Percentiles rank a stretch among this genome's conserved stretches.
Conservation (phyloP, 2,113 vertebrate species). For the Megaceryle maxima region DNA sequence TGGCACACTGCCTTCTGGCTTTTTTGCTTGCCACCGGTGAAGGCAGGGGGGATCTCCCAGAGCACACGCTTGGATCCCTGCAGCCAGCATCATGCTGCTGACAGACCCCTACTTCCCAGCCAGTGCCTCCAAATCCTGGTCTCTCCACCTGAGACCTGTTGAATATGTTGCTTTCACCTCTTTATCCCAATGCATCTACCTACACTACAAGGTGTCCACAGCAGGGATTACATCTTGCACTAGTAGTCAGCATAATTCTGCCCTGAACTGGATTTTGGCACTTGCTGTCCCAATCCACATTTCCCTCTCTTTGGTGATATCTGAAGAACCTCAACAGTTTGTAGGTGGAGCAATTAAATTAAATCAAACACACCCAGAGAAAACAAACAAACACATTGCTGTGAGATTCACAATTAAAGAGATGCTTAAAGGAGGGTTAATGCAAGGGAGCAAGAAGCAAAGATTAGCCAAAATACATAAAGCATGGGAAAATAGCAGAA, state of each 20-base stretch:
- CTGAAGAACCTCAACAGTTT: neutral
- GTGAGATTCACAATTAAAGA: neutral
- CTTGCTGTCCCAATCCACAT: neutral
- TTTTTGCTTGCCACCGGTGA: neutral
- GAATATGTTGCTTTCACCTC: neutral
- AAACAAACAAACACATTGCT: neutral
- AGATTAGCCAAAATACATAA: neutral
- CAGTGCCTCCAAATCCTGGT: neutral
- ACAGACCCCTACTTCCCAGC: neutral
- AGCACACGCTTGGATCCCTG: neutral
- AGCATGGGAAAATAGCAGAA: neutral
- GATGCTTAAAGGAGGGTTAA: neutral
- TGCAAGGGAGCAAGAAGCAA: neutral
- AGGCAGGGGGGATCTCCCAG: neutral
- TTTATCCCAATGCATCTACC: rapidly evolving
- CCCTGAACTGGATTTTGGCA: neutral
- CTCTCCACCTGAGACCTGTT: neutral
- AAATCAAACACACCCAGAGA: neutral
- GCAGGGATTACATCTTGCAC: neutral
- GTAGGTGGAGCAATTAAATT: neutral
- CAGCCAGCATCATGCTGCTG: rapidly evolving
- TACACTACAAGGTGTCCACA: rapidly evolving
- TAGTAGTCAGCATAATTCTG: neutral
- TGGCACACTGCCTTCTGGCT: conserved; percentile 69
- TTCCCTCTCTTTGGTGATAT: neutral